A percentile compares a stretch with the other conserved stretches of the same genome.
These are phyloP conservation scores for Bujurquina vittata DNA, from an alignment of 2,113 vertebrate genomes.

Conservation along the genomic window DNA sequence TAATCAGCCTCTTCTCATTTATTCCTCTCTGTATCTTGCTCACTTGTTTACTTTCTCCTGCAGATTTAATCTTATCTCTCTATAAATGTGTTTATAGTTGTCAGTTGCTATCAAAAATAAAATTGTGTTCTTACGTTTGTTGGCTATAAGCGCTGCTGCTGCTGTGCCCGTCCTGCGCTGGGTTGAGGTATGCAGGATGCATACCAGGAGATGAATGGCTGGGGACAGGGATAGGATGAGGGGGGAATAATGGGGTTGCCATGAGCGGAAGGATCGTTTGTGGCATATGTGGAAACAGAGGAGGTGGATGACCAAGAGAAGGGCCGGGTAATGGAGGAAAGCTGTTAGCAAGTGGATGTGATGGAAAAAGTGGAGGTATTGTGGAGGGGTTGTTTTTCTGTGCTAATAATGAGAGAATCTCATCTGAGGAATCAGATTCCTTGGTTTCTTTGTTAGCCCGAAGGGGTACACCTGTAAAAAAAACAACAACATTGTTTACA, in stretches of 20 bases:
- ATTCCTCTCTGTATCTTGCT: not conserved
- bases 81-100: not conserved
- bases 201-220: slow-evolving; percentile 83
- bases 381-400: slow-evolving; percentile 46
- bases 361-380: slow-evolving; percentile 48
- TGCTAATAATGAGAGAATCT: slow-evolving; percentile 68
- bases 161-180: slow-evolving; percentile 72
- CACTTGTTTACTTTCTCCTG: not conserved
- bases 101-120: not conserved
- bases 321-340: slow-evolving; percentile 58
- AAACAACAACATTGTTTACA: slow-evolving; percentile 11
- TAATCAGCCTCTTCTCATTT: not conserved
- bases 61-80: not conserved
- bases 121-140: slow-evolving; percentile 80
- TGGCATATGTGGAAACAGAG: slow-evolving; percentile 62
- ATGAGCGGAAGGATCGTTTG: slow-evolving; percentile 65
- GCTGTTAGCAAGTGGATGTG: slow-evolving; percentile 43
- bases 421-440: slow-evolving; percentile 67
- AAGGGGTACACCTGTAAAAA: slow-evolving; percentile 83
- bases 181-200: slow-evolving; percentile 89
- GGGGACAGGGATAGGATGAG: slow-evolving; percentile 76
- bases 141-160: slow-evolving; percentile 82
- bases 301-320: slow-evolving; percentile 56
- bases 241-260: slow-evolving; percentile 82
- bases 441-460: slow-evolving; percentile 80